Percentiles rank a stretch among this genome's conserved stretches.
Evolutionary conservation across 1,140 invertebrate genomes (phyloP).

Genomic region (Ectropis grisescens): DNA sequence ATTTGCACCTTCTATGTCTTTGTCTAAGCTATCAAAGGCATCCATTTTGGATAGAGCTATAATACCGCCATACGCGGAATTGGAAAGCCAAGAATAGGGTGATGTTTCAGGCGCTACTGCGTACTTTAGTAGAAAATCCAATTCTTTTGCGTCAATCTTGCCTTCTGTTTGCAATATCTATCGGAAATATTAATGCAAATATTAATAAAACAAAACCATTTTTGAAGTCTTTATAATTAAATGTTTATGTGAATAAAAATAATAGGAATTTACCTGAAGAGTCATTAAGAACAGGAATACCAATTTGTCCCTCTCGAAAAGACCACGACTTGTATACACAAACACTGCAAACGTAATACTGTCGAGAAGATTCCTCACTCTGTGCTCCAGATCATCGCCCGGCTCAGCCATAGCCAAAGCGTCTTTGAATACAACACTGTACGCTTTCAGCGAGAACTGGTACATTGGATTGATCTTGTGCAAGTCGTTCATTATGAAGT

Average conservation of each 20-base stretch:
- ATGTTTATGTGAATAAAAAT: too few species aligned
- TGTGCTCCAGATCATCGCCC: slow-evolving; percentile 76
- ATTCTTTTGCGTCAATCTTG: slow-evolving; percentile 81
- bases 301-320: slow-evolving; percentile 95
- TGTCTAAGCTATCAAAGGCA: slow-evolving; percentile 89
- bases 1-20: slow-evolving; percentile 92
- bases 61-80: slow-evolving; percentile 90
- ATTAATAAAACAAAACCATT: too few species aligned
- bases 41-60: slow-evolving; percentile 82
- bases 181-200: too few species aligned
- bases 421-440: slow-evolving; percentile 93
- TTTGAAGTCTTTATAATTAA: too few species aligned
- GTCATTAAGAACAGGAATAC: slow-evolving; percentile 92
- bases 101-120: slow-evolving; percentile 74
- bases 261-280: slow-evolving; percentile 75
- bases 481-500: slow-evolving; percentile 95
- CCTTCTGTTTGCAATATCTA: slow-evolving; percentile 77
- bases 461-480: slow-evolving; percentile 96
- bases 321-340: slow-evolving; percentile 89
- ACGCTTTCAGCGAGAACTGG: slow-evolving; percentile 96
- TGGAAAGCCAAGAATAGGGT: slow-evolving; percentile 89
- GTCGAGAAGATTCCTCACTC: slow-evolving; percentile 87
- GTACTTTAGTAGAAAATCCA: slow-evolving; percentile 93
- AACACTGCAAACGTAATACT: slow-evolving; percentile 90
- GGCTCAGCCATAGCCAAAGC: slow-evolving; percentile 81